Evolutionary conservation across 1,140 invertebrate species (phyloP).

Genomic region (Pseudachorutes palmiensis): DNA sequence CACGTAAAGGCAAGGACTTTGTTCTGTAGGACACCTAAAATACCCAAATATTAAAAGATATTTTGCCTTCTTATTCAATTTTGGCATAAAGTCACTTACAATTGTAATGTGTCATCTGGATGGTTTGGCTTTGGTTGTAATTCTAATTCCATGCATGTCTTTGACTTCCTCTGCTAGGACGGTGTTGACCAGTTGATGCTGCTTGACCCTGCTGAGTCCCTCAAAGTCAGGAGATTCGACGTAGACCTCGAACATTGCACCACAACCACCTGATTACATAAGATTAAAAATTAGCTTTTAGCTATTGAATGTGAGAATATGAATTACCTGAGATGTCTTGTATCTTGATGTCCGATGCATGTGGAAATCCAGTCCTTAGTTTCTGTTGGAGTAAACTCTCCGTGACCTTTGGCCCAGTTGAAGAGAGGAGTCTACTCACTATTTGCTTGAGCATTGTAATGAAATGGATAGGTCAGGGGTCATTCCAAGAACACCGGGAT

Average conservation of each 20-base stretch:
- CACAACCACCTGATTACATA: conserved; percentile 67
- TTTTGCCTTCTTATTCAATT: too few species aligned
- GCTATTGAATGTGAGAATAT: conserved; percentile 17
- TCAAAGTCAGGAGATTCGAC: conserved; percentile 67
- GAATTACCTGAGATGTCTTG: conserved; percentile 58
- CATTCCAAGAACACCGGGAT: too few species aligned
- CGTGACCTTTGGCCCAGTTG: not conserved
- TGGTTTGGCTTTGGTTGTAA: conserved; percentile 42
- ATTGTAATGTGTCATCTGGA: too few species aligned
- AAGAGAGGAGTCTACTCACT: not conserved
- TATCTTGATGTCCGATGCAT: conserved; percentile 58
- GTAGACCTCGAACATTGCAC: conserved; percentile 76
- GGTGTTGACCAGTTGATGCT: conserved; percentile 70
- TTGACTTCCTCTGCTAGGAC: conserved; percentile 63
- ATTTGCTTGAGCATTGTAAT: not conserved
- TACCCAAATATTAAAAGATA: too few species aligned
- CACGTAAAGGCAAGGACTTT: too few species aligned
- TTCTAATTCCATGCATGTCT: conserved; percentile 72
- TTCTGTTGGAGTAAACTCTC: conserved; percentile 22
- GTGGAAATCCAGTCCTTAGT: conserved; percentile 48
- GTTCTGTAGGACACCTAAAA: too few species aligned
- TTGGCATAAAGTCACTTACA: too few species aligned
- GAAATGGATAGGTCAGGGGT: not conserved
- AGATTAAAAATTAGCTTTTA: too few species aligned
- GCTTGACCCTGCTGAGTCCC: conserved; percentile 65